Percentiles rank a stretch among this genome's conserved stretches.
Conservation (phyloP, 2,113 vertebrate species). For the Hippocampus mohnikei region DNA sequence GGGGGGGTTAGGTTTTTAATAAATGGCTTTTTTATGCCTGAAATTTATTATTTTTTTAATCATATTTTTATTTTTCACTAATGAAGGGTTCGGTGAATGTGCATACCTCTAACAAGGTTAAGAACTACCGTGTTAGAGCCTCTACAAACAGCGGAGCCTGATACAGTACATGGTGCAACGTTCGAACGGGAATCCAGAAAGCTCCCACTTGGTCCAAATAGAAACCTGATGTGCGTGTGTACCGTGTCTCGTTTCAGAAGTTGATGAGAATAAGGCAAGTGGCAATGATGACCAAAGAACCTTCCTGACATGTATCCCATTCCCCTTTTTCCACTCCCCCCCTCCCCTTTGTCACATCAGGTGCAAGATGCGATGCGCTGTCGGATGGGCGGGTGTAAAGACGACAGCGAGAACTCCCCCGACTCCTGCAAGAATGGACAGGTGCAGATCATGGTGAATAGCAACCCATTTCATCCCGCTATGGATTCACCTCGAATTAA, state of each 20-base stretch:
- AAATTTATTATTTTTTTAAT: too few species aligned
- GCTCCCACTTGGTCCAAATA: neutral
- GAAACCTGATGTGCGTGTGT: neutral
- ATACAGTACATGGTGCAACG: neutral
- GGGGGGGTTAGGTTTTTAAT: too few species aligned
- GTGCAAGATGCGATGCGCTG: constrained; percentile 97
- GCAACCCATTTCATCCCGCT: constrained; percentile 67
- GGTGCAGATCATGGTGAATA: constrained; percentile 99
- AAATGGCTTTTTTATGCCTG: too few species aligned
- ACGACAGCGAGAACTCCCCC: constrained; percentile 96
- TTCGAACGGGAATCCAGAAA: neutral
- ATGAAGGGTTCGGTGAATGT: too few species aligned
- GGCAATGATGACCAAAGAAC: neutral
- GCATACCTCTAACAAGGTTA: too few species aligned
- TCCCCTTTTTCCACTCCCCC: constrained; percentile 5
- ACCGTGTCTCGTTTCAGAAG: neutral
- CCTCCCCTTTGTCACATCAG: constrained; percentile 57
- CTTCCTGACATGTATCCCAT: neutral
- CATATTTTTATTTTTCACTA: too few species aligned
- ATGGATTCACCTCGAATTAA: constrained; percentile 4
- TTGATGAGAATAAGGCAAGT: neutral
- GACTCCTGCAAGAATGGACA: constrained; percentile 99
- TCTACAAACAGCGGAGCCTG: constrained; percentile 16
- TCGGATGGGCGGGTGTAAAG: constrained; percentile 92
- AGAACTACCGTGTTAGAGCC: constrained; percentile 10